Conservation (phyloP, 2,797 vertebrate genomes). For the Micropoecilia bifurca region DNA sequence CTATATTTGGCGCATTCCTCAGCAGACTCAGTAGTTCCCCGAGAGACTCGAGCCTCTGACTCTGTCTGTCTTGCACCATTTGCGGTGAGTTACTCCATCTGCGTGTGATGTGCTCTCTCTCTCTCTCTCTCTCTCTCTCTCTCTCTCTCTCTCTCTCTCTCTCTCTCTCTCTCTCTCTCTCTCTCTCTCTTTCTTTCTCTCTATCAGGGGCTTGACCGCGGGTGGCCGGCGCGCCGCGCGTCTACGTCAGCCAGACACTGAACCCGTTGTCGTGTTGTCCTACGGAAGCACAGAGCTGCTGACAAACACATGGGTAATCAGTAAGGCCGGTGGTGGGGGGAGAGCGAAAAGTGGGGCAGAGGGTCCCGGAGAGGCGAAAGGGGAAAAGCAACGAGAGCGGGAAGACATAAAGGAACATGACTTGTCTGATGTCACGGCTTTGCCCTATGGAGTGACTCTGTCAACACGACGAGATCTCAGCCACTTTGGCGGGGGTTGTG, state of each 20-base stretch:
- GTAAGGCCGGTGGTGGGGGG: slow-evolving; percentile 30
- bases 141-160: slow-evolving; percentile 31
- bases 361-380: slow-evolving; percentile 44
- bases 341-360: slow-evolving; percentile 26
- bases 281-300: slow-evolving; percentile 77
- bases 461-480: slow-evolving; percentile 68
- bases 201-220: slow-evolving; percentile 68
- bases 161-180: slow-evolving; percentile 42
- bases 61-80: slow-evolving; percentile 55
- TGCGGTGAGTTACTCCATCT: slow-evolving; percentile 54
- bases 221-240: slow-evolving; percentile 64
- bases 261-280: slow-evolving; percentile 76
- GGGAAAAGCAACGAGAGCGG: slow-evolving; percentile 56
- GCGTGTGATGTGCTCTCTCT: slow-evolving; percentile 62
- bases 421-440: slow-evolving; percentile 71
- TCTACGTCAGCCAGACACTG: slow-evolving; percentile 78
- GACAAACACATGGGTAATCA: slow-evolving; percentile 73
- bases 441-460: slow-evolving; percentile 64
- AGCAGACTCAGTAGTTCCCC: slow-evolving; percentile 65
- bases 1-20: slow-evolving; percentile 81
- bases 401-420: slow-evolving; percentile 78
- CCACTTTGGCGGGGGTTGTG: slow-evolving; percentile 37
- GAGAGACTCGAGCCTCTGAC: slow-evolving; percentile 64
- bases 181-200: slow-evolving; percentile 32
- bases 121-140: slow-evolving; percentile 30